Evolutionary conservation across 2,113 vertebrate genomes (phyloP).

Genomic region (Atlantisia rogersi): DNA sequence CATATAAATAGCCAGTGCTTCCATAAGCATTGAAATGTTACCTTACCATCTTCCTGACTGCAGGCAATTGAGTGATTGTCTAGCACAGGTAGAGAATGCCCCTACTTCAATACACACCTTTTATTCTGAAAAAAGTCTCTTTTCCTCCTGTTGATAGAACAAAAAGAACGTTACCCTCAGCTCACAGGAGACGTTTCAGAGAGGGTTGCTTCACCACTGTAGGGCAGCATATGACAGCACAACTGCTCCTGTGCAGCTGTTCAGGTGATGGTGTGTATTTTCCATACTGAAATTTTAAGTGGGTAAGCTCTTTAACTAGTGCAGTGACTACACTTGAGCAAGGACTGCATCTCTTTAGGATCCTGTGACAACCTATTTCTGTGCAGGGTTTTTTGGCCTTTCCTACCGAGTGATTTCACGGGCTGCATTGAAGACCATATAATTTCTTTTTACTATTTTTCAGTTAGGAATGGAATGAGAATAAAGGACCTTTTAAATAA

Average conservation of each 20-base stretch:
- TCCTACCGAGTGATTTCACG: not conserved
- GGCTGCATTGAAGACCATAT: not conserved
- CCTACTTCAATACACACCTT: not conserved
- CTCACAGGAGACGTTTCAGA: not conserved
- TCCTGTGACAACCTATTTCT: not conserved
- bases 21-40: not conserved
- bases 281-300: not conserved
- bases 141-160: not conserved
- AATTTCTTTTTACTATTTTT: not conserved
- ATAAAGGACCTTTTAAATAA: slow-evolving; percentile 24
- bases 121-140: not conserved
- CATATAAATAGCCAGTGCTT: not conserved
- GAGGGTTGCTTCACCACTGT: not conserved
- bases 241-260: accelerated
- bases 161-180: not conserved
- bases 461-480: not conserved
- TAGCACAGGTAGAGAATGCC: not conserved
- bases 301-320: not conserved
- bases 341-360: not conserved
- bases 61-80: not conserved
- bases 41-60: not conserved
- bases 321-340: not conserved
- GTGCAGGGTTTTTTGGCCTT: not conserved
- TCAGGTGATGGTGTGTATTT: not conserved
- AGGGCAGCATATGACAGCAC: not conserved